Percentiles rank a stretch among this genome's conserved stretches.
Conservation (phyloP, 2,888 invertebrate genomes). For the Hololepta plana region DNA sequence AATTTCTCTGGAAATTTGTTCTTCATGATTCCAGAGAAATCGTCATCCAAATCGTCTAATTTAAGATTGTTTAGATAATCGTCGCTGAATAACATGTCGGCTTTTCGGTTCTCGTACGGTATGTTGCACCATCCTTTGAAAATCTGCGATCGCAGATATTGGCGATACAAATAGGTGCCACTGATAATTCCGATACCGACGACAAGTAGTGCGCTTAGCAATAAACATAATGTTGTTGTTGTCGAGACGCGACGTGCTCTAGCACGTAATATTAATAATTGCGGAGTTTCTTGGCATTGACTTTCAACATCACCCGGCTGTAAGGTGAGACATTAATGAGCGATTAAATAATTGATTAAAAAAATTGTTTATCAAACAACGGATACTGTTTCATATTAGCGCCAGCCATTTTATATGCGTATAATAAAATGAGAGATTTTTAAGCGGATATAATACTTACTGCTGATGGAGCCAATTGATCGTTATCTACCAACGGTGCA, state of each 20-base stretch:
- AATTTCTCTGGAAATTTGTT: conserved; percentile 59
- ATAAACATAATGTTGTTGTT: conserved; percentile 46
- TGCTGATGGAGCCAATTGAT: too few relatives aligned
- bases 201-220: conserved; percentile 49
- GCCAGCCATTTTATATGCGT: too few relatives aligned
- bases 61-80: too few relatives aligned
- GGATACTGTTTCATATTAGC: too few relatives aligned
- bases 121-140: conserved; percentile 54
- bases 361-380: conserved; percentile 10
- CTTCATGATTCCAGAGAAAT: conserved; percentile 8
- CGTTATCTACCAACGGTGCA: too few relatives aligned
- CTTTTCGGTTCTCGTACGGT: conserved; percentile 33
- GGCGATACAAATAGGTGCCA: conserved; percentile 58
- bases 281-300: conserved; percentile 21
- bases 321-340: too few relatives aligned
- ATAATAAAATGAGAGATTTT: too few relatives aligned
- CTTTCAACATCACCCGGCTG: conserved; percentile 29
- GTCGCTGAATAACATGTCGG: neutral
- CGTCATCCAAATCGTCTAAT: conserved; percentile 1
- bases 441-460: too few relatives aligned
- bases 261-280: conserved; percentile 27
- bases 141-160: conserved; percentile 44
- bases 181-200: conserved; percentile 51
- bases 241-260: conserved; percentile 37
- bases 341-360: conserved; percentile 10